A percentile compares a stretch with the other conserved stretches of the same genome.
Conservation (phyloP, 2,888 invertebrate genomes). For the Bugula neritina region DNA sequence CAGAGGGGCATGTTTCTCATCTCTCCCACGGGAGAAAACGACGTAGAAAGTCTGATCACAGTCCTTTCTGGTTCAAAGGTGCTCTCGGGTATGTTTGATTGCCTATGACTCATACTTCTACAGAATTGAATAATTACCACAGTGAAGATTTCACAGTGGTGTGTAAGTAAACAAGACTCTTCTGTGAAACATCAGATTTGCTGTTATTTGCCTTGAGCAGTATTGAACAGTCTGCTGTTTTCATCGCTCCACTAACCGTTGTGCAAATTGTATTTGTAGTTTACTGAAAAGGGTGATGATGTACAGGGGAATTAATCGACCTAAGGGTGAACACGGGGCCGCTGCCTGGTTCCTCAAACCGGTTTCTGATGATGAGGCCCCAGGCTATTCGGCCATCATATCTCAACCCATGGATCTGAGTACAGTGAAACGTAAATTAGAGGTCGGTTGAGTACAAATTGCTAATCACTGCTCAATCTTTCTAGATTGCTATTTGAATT, state of each 20-base stretch:
- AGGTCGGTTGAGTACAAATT: slow-evolving; percentile 37
- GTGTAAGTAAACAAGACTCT: too few relatives aligned
- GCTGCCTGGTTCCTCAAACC: slow-evolving; percentile 50
- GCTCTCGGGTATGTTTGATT: slow-evolving; percentile 46
- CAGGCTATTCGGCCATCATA: slow-evolving; percentile 51
- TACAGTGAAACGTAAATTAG: slow-evolving; percentile 49
- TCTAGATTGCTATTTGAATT: too few relatives aligned
- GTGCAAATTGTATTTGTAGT: slow-evolving; percentile 38
- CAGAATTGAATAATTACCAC: too few relatives aligned
- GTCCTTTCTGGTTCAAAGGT: slow-evolving; percentile 41
- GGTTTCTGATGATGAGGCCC: slow-evolving; percentile 50
- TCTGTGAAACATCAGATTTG: too few relatives aligned
- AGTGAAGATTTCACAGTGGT: too few relatives aligned
- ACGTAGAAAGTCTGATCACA: not conserved
- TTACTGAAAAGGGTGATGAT: slow-evolving; percentile 45
- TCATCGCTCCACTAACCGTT: too few relatives aligned
- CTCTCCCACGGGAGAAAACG: not conserved
- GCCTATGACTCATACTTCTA: too few relatives aligned
- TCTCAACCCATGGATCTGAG: slow-evolving; percentile 52
- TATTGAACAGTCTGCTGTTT: too few relatives aligned
- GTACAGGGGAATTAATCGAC: slow-evolving; percentile 46
- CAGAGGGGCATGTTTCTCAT: not conserved
- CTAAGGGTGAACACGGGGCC: slow-evolving; percentile 47
- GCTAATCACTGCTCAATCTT: too few relatives aligned
- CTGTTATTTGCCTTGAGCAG: too few relatives aligned